A percentile compares a stretch with the other conserved stretches of the same genome.
Conservation (phyloP, 1,140 invertebrate species). For the Sesamia nonagrioides region DNA sequence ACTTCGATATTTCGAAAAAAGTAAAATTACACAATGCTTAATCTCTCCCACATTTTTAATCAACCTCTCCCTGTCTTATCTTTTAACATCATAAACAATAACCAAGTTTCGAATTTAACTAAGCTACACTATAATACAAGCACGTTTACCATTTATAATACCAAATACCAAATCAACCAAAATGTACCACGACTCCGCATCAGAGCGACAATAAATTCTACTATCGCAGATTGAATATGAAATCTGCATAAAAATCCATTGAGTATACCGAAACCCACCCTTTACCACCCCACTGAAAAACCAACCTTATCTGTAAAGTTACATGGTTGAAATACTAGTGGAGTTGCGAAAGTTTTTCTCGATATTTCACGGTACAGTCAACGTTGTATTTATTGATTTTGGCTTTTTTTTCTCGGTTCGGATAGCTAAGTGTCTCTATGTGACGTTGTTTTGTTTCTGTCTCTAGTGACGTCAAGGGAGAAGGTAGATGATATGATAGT, state of each 20-base stretch:
- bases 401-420: conserved; percentile 43
- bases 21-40: too few relatives aligned
- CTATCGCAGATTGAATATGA: conserved; percentile 72
- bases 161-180: conserved; percentile 35
- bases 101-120: not conserved
- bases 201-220: conserved; percentile 61
- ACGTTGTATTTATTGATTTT: conserved; percentile 51
- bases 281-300: conserved; percentile 19
- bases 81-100: not conserved
- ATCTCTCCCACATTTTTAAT: too few relatives aligned
- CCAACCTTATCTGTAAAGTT: conserved; percentile 16
- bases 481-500: not conserved
- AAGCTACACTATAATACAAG: not conserved
- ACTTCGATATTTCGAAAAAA: too few relatives aligned
- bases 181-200: conserved; percentile 16
- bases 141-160: conserved; percentile 8
- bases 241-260: conserved; percentile 60
- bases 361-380: conserved; percentile 15
- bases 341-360: not conserved
- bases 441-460: conserved; percentile 28
- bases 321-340: conserved; percentile 48
- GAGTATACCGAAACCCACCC: conserved; percentile 21
- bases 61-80: too few relatives aligned
- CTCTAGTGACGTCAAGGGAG: conserved; percentile 1
- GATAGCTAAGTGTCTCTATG: conserved; percentile 23